Base-by-base conservation (phyloP, 1,140 invertebrate genomes). In the Pteromalus puparum region DNA sequence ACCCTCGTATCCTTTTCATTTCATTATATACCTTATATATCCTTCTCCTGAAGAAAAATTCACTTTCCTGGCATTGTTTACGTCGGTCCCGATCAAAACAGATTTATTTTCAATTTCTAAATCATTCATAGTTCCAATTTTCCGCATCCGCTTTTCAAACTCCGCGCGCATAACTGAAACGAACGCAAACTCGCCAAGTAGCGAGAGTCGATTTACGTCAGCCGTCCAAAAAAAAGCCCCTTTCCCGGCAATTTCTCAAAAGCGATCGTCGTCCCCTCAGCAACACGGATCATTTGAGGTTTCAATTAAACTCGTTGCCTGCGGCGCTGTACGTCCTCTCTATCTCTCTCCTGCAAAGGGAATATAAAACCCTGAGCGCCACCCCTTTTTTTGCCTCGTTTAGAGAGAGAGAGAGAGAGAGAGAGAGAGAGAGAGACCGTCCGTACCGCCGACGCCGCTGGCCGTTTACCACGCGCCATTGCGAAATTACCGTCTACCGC, bases 401-500 rank as follows among this genome's bases (percentile, higher is more conserved):
- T 38, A 24, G 24, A 24, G 15, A 18, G 48, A 26, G 81, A 61
- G 48, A 26, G 81, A 61, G 48, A 26, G 81, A 61, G 48, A 26
- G 81, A 61, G 48, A 26, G 81, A 61, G n/a, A 24, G 24, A 24
- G 15, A 18, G 48, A 26, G 81, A 61, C 53, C 53, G 72, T 65
- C 46, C 48, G 53, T 61, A 34, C 70, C 1, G 48, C 86, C 86
- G 87, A 34, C 83, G 87, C 88, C 89, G 85, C 85, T 83, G 87
- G 87, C 87, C 86, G 87, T 89, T 70, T 73, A 53, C 79, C 77
- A 38, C 68, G 68, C 30, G 13, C 80, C 80, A 81, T 82, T 88
- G 88, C 86, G 83, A 89, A 92, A 91, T 90, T 89, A 90, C 89
- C 87, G 86, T 86, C 87, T 87, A 4, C 53, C 53, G 53, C 53